Conservation (phyloP, 1,140 invertebrate genomes). For the Euschistus heros region DNA sequence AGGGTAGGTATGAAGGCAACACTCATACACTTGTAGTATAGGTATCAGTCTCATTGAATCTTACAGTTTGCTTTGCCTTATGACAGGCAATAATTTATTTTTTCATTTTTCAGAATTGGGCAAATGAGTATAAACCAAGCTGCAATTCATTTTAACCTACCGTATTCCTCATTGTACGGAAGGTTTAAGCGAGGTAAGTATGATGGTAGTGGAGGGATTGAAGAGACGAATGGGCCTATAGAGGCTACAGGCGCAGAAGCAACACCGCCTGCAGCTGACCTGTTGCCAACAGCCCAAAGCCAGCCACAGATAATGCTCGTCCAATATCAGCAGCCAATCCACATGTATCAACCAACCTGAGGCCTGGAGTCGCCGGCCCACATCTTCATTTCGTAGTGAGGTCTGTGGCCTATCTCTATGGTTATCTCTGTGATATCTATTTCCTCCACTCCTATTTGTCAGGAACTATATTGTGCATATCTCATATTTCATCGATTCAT, state of each 20-base stretch:
- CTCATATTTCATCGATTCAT: too few species aligned
- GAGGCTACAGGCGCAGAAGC: neutral
- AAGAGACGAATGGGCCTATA: neutral
- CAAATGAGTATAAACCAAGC: conserved; percentile 90
- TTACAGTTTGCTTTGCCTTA: too few species aligned
- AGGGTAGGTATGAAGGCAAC: conserved; percentile 70
- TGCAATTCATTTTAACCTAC: conserved; percentile 81
- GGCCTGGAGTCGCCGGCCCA: conserved; percentile 6
- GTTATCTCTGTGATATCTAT: too few species aligned
- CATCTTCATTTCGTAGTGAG: conserved; percentile 3
- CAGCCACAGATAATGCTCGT: conserved; percentile 32
- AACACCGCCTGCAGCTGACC: neutral
- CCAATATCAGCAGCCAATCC: conserved; percentile 30
- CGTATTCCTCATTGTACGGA: conserved; percentile 79
- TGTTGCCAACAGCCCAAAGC: conserved; percentile 9
- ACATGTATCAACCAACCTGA: conserved; percentile 28
- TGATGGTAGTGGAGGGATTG: conserved; percentile 35
- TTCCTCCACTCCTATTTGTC: too few species aligned
- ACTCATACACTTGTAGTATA: too few species aligned
- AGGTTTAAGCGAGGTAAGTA: conserved; percentile 66
- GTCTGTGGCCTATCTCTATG: neutral
- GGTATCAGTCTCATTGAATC: too few species aligned
- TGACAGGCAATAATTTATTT: too few species aligned
- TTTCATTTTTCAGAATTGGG: conserved; percentile 49
- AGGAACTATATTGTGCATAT: too few species aligned